A percentile compares a stretch with the other conserved stretches of the same genome.
Evolutionary conservation across 2,113 vertebrate species (phyloP).

Genomic region (Podarcis cretensis): DNA sequence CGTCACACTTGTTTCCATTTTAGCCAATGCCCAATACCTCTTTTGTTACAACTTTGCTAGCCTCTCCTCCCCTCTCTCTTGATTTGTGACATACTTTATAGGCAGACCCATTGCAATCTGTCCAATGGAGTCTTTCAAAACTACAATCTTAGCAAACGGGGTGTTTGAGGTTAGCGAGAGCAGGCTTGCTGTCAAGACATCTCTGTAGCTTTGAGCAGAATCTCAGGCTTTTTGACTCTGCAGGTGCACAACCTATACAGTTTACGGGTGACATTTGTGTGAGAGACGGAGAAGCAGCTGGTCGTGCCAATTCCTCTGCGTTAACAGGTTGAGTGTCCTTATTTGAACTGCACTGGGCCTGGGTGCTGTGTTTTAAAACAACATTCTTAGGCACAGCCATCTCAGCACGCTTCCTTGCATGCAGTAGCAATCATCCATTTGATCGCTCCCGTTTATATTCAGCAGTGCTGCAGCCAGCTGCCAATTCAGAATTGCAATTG

Average conservation of each 20-base stretch:
- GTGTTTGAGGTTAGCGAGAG: background rate
- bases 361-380: constrained; percentile 11
- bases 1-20: background rate
- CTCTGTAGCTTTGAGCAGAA: background rate
- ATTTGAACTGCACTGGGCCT: background rate
- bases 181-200: accelerated
- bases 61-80: background rate
- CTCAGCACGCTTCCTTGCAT: background rate
- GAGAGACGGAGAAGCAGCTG: background rate
- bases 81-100: background rate
- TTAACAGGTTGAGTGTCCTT: background rate
- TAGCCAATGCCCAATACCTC: background rate
- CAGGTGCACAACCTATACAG: background rate
- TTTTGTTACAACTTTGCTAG: background rate
- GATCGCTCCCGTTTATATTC: constrained; percentile 12
- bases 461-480: constrained; percentile 32
- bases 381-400: constrained; percentile 1
- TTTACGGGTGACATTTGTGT: background rate
- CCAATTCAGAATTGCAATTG: constrained; percentile 34
- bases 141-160: too few relatives aligned
- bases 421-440: background rate
- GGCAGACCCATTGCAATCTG: background rate
- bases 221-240: background rate
- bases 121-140: background rate
- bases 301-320: background rate